Percentiles rank a stretch among this genome's conserved stretches.
Evolutionary conservation across 2,113 vertebrate genomes (phyloP).

Genomic region (Otus sunia): DNA sequence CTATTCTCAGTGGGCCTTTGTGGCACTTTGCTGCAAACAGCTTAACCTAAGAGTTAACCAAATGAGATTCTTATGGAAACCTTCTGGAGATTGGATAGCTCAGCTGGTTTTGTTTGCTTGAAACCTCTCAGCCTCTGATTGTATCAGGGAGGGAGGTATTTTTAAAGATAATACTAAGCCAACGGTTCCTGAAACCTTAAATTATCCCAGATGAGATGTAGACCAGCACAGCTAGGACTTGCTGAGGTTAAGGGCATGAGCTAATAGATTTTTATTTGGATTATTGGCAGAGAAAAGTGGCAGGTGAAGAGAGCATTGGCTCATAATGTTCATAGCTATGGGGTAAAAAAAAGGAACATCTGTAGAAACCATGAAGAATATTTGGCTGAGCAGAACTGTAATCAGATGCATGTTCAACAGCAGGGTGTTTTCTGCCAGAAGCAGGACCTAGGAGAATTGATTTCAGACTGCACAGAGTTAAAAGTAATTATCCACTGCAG

Average conservation of each 20-base stretch:
- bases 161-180: conserved; percentile 12
- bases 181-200: conserved; percentile 15
- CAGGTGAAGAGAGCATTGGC: conserved; percentile 22
- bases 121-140: not conserved
- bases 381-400: not conserved
- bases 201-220: not conserved
- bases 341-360: not conserved
- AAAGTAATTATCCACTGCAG: not conserved
- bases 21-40: not conserved
- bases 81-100: not conserved
- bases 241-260: conserved; percentile 34
- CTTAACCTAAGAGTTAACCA: not conserved
- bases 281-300: conserved; percentile 19
- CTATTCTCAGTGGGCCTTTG: not conserved
- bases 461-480: conserved; percentile 37
- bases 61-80: not conserved
- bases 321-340: not conserved
- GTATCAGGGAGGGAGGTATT: not conserved
- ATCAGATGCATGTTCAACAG: conserved; percentile 26
- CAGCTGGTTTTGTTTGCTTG: not conserved
- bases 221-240: not conserved
- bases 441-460: not conserved
- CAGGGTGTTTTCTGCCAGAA: conserved; percentile 13
- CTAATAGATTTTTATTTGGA: conserved; percentile 15
- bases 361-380: conserved; percentile 8